Evolutionary conservation across 2,888 invertebrate genomes (phyloP), one percentile per base, ranked within the genome.

Genomic region (Tinea trinotella): DNA sequence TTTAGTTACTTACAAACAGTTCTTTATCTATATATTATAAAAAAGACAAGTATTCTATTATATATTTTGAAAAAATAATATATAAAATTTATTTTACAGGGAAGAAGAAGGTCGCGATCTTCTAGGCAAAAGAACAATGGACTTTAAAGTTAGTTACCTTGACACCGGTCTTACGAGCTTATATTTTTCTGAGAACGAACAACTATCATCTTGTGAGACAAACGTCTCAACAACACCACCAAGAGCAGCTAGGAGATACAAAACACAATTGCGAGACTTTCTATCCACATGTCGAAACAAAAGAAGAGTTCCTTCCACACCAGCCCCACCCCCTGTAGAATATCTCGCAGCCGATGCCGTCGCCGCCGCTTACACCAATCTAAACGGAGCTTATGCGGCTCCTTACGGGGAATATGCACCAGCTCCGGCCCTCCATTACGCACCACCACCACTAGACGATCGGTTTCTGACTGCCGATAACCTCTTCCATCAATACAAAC

Each of bases 21-120:
- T 24, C 24, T 24, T 24, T 9, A 24, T 24, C 24, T 24, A 24
- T 5, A 24, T 24, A 24, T 24, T 7, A 24, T 24, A n/a, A n/a
- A n/a, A n/a, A n/a, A n/a, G n/a, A n/a, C n/a, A n/a, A n/a, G n/a
- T n/a, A n/a, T n/a, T 30, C 7, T 7, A 30, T 30, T 4, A n/a
- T 22, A 22, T 22, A 22, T 22, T 22, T 22, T 22, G 7, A n/a
- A 22, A 5, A 5, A 22, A 2, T n/a, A 30, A 4, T 30, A 7
- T 1, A 30, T 30, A 30, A 7, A 30, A 10, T 30, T 30, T 4
- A 30, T 4, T 4, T 76, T 86, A 35, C 79, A 97, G 97, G 91
- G 99, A 99, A 74, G 99, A 99, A 80, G 99, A 99, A 87, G 99
- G 99, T 9, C 91, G 97, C 60, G 99, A 99, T 80, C 87, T 99